These are phyloP conservation scores for Gila orcuttii DNA, from an alignment of 2,113 vertebrate genomes.

Conservation along the genomic window DNA sequence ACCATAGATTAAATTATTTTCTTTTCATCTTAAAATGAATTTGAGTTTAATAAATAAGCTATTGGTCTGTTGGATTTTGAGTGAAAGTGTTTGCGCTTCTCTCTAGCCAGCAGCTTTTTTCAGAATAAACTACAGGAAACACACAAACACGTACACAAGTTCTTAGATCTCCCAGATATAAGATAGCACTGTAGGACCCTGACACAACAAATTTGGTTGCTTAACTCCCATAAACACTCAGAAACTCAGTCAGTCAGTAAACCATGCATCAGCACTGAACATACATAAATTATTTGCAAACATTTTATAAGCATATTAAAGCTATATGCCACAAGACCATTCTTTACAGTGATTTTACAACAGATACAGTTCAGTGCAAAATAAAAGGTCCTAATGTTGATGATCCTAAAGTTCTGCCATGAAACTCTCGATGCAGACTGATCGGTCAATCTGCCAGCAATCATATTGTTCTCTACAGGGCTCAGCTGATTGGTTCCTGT, in stretches of 20 bases:
- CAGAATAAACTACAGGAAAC: not conserved
- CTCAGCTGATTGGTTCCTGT: no score
- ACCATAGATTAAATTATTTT: conserved; percentile 2
- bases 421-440: no score
- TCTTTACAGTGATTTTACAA: not conserved
- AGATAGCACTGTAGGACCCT: not conserved
- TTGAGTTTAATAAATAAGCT: conserved; percentile 29
- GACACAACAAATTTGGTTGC: not conserved
- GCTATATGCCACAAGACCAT: not conserved
- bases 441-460: no score
- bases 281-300: not conserved
- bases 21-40: conserved; percentile 35
- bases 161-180: not conserved
- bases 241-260: not conserved
- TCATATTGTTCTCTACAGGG: no score
- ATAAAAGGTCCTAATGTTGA: not conserved
- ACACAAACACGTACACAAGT: not conserved
- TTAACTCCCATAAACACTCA: not conserved
- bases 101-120: conserved; percentile 22
- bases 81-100: conserved; percentile 6
- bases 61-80: not conserved
- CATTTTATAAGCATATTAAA: not conserved
- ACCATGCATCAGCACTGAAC: not conserved
- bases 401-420: no score
- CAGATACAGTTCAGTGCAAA: not conserved